Evolutionary conservation across 2,888 invertebrate genomes (phyloP).

Genomic region (Phyllotreta cruciferae): DNA sequence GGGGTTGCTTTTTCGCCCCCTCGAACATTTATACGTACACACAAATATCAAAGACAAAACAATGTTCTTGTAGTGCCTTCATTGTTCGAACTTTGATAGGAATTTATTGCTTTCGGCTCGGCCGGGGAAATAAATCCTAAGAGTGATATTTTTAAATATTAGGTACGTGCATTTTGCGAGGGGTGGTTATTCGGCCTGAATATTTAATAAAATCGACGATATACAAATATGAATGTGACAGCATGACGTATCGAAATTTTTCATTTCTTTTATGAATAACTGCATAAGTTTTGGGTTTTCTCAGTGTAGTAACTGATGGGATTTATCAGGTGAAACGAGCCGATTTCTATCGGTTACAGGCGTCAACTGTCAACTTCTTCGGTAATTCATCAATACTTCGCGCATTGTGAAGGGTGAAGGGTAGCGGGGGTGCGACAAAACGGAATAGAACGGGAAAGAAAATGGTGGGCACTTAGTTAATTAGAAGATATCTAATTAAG

Average conservation of each 20-base stretch:
- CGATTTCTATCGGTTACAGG: conserved; percentile 11
- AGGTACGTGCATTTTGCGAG: conserved; percentile 20
- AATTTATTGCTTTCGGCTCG: conserved; percentile 52
- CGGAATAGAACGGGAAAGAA: background rate
- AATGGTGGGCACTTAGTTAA: conserved; percentile 53
- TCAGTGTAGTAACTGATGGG: too few species aligned
- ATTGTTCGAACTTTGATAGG: conserved; percentile 55
- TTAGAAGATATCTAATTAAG: conserved; percentile 57
- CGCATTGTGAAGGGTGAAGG: conserved; percentile 23
- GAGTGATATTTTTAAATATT: conserved; percentile 51
- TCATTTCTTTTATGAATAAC: background rate
- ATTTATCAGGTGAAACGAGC: conserved; percentile 10
- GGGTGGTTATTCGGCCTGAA: conserved; percentile 23
- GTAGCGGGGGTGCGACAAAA: conserved; percentile 18
- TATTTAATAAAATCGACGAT: conserved; percentile 29
- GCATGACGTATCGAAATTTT: background rate
- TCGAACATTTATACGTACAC: conserved; percentile 19
- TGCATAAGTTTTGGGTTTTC: background rate
- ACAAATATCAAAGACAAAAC: conserved; percentile 42
- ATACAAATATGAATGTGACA: conserved; percentile 27
- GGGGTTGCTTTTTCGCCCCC: conserved; percentile 30
- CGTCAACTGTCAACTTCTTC: conserved; percentile 39
- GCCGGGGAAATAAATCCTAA: conserved; percentile 55
- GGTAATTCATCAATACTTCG: conserved; percentile 41
- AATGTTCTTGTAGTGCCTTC: conserved; percentile 43